Evolutionary conservation across 2,888 invertebrate species (phyloP).

Genomic region (Vandiemenella viatica): DNA sequence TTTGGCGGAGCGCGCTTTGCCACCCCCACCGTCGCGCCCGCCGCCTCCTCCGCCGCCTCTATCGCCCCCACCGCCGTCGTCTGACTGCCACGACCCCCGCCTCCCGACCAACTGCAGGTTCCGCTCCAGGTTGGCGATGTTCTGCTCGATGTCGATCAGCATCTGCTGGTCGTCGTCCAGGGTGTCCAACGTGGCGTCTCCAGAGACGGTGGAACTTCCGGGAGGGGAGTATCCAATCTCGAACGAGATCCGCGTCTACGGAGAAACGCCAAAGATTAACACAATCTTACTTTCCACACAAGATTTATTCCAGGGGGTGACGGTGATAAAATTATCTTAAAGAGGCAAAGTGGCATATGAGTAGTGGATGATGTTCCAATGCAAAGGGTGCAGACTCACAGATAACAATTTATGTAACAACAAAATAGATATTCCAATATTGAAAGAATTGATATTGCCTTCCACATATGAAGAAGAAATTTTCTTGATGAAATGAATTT

Average conservation of each 20-base stretch:
- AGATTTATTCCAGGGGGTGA: too few relatives aligned
- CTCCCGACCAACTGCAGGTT: constrained; percentile 24
- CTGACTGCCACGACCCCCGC: constrained; percentile 17
- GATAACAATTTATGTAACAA: too few relatives aligned
- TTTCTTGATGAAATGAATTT: too few relatives aligned
- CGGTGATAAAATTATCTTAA: too few relatives aligned
- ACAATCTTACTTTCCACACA: too few relatives aligned
- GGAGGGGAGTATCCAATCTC: constrained; percentile 46
- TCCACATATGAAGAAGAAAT: too few relatives aligned
- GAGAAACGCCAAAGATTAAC: constrained; percentile 14
- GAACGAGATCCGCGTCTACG: constrained; percentile 46
- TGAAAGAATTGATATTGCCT: too few relatives aligned
- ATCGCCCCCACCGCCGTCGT: constrained; percentile 3
- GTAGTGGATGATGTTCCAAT: too few relatives aligned
- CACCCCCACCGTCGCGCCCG: not conserved
- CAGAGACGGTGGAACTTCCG: constrained; percentile 31
- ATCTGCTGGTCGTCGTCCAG: constrained; percentile 52
- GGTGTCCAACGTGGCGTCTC: constrained; percentile 26
- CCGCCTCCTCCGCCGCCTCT: not conserved
- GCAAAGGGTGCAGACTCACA: too few relatives aligned
- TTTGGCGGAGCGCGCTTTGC: not conserved
- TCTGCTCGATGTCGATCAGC: constrained; percentile 57
- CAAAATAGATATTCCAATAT: too few relatives aligned
- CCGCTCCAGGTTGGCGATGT: constrained; percentile 57
- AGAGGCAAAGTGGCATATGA: too few relatives aligned